A percentile compares a stretch with the other conserved stretches of the same genome.
phyloP scores from a whole-genome alignment of 2,888 invertebrate genomes.

The Steinernema carpocapsae region DNA sequence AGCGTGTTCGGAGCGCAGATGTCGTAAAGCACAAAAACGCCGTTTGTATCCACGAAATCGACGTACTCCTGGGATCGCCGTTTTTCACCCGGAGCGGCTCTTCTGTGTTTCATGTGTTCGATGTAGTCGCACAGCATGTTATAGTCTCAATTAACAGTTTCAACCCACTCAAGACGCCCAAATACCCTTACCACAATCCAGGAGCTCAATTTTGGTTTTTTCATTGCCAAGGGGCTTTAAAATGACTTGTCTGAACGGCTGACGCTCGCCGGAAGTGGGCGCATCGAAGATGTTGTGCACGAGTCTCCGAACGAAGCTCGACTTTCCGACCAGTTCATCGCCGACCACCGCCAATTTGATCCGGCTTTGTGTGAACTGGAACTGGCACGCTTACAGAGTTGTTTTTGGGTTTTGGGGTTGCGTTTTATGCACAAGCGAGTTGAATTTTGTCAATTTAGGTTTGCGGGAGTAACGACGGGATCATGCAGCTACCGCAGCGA shows the following conservation, averaged over 20 bases:
- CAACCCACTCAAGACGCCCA: background rate
- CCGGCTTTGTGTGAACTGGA: constrained; percentile 20
- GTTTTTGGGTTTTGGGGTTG: too few species aligned
- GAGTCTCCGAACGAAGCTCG: constrained; percentile 21
- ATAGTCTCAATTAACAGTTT: background rate
- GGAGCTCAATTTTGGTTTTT: constrained; percentile 22
- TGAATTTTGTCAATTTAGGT: too few species aligned
- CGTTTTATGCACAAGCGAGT: too few species aligned
- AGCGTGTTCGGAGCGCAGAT: constrained; percentile 20
- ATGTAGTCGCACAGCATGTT: background rate
- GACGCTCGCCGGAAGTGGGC: background rate
- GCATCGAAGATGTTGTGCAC: constrained; percentile 30
- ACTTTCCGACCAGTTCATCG: constrained; percentile 22
- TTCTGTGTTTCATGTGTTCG: constrained; percentile 4
- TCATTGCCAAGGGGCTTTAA: constrained; percentile 19
- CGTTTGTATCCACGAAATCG: constrained; percentile 15
- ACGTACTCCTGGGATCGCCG: background rate
- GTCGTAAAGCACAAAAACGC: constrained; percentile 24
- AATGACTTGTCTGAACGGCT: constrained; percentile 18
- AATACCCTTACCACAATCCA: constrained; percentile 11
- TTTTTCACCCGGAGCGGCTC: background rate
- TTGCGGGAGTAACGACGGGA: too few species aligned
- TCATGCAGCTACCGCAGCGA: too few species aligned
- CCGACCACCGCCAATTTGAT: constrained; percentile 22
- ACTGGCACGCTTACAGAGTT: too few species aligned